Conservation (phyloP, 2,797 vertebrate genomes). For the Poliocrania exsul region DNA sequence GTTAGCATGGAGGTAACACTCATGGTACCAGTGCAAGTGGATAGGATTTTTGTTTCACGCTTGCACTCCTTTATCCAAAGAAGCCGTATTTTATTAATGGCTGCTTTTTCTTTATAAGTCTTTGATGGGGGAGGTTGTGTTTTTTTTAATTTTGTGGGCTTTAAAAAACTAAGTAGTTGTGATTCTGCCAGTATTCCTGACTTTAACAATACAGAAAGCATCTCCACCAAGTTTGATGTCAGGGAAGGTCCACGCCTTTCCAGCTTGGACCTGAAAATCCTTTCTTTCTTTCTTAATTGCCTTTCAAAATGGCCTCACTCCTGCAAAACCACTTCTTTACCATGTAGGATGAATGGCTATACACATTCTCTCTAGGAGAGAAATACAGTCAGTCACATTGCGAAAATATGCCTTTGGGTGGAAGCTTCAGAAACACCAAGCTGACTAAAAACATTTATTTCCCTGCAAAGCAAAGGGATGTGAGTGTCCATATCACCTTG, state of each 20-base stretch:
- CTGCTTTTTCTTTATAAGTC: not conserved
- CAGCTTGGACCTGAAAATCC: conserved; percentile 1
- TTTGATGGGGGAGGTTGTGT: not conserved
- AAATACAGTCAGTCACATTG: rapidly evolving
- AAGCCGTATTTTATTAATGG: not conserved
- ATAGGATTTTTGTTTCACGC: not conserved
- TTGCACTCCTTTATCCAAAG: not conserved
- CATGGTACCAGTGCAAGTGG: not conserved
- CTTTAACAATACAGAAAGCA: not conserved
- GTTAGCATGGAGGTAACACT: not conserved
- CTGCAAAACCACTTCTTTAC: not conserved
- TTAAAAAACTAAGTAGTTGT: not conserved
- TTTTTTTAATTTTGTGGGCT: not conserved
- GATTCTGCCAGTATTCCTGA: not conserved
- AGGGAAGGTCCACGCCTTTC: conserved; percentile 18
- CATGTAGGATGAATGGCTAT: not conserved
- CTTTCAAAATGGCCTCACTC: not conserved
- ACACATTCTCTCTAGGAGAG: not conserved
- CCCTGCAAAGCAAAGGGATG: not conserved
- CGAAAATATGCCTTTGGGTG: not conserved
- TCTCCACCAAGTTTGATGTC: not conserved
- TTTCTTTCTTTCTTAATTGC: not conserved
- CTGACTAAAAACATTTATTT: rapidly evolving
- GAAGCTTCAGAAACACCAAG: not conserved
- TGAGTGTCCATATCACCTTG: rapidly evolving